Percentiles rank a stretch among this genome's conserved stretches.
Evolutionary conservation across 2,113 vertebrate species (phyloP).

Genomic region (Morone chrysops): DNA sequence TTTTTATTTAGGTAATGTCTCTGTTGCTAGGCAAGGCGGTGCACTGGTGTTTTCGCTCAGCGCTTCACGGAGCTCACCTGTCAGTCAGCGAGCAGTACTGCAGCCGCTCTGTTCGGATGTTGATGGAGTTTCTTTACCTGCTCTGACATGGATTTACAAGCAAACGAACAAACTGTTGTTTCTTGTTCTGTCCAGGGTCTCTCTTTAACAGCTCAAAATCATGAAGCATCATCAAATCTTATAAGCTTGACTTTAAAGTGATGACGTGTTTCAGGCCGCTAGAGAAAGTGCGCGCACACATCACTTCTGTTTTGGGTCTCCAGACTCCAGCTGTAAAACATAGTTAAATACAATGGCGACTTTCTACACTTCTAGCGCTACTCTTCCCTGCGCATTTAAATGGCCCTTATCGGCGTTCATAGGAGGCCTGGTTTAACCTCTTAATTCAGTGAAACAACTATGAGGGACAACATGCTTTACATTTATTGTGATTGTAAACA

Average conservation of each 20-base stretch:
- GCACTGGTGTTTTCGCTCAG: not conserved
- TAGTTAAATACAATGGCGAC: not conserved
- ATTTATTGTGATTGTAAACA: no score
- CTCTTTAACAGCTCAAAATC: not conserved
- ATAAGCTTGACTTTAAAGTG: not conserved
- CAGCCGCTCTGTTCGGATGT: not conserved
- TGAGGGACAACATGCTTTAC: no score
- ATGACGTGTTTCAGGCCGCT: constrained; percentile 9
- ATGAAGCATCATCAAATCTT: not conserved
- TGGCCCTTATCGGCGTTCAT: no score
- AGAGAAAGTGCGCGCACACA: not conserved
- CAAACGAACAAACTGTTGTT: not conserved
- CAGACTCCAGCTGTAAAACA: not conserved
- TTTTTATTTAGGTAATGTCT: constrained; percentile 41
- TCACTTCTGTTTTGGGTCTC: constrained; percentile 9
- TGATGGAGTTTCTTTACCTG: constrained; percentile 1
- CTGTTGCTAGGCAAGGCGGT: constrained; percentile 29
- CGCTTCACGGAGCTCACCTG: constrained; percentile 5
- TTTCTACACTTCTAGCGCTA: not conserved
- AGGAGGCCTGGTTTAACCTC: no score
- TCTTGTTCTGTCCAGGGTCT: not conserved
- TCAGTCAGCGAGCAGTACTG: not conserved
- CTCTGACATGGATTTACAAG: not conserved
- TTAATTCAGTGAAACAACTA: no score
- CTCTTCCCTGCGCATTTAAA: not conserved